Conservation (phyloP, 2,113 vertebrate genomes). For the Aviceda subcristata region DNA sequence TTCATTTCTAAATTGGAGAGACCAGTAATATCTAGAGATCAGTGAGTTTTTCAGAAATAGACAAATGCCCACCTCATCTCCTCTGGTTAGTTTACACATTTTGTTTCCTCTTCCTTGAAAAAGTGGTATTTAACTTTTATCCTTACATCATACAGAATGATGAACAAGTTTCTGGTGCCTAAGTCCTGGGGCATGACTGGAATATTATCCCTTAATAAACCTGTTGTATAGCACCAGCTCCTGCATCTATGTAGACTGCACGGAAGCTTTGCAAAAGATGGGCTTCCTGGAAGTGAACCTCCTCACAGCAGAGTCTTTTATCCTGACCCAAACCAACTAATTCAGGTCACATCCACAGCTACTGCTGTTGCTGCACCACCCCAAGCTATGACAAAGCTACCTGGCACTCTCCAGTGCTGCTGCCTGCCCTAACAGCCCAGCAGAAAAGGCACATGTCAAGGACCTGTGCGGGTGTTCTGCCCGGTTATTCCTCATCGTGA, state of each 20-base stretch:
- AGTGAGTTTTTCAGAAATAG: neutral
- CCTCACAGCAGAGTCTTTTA: neutral
- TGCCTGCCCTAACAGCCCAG: neutral
- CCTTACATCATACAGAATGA: neutral
- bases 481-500: neutral
- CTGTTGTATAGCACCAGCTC: neutral
- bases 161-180: neutral
- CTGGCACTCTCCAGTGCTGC: neutral
- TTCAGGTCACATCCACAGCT: neutral
- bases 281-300: neutral
- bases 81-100: neutral
- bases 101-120: neutral
- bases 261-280: neutral
- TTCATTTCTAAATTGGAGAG: neutral
- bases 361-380: neutral
- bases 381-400: neutral
- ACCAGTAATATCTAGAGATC: neutral
- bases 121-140: neutral
- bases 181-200: neutral
- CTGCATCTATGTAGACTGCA: neutral
- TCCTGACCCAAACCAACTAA: neutral
- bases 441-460: neutral
- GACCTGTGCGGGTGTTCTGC: neutral
- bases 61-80: neutral
- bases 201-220: neutral